phyloP scores from a whole-genome alignment of 2,888 invertebrate genomes.

The Drosophila anomalipes region DNA sequence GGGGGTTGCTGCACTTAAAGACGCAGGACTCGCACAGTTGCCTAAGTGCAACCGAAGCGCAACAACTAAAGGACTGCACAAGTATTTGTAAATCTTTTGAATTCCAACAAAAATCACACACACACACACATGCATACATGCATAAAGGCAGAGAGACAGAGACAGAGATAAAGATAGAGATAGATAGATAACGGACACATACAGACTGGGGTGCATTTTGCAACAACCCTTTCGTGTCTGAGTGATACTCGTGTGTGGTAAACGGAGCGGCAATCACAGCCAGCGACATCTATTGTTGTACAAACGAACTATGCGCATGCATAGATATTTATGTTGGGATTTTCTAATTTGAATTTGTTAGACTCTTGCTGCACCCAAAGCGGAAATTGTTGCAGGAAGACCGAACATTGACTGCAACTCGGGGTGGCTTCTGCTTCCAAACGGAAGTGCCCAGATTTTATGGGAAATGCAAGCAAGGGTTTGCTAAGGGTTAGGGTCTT shows the following conservation, averaged over 20 bases:
- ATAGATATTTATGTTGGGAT: slow-evolving; percentile 76
- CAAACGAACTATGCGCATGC: slow-evolving; percentile 69
- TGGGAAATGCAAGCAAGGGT: slow-evolving; percentile 68
- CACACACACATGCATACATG: slow-evolving; percentile 29
- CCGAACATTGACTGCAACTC: slow-evolving; percentile 57
- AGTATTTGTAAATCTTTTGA: slow-evolving; percentile 80
- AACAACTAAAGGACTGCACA: slow-evolving; percentile 68
- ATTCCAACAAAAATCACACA: slow-evolving; percentile 72
- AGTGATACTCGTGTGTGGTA: slow-evolving; percentile 33
- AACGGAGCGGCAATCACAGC: slow-evolving; percentile 66
- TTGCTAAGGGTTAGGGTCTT: slow-evolving; percentile 39
- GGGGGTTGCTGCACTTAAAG: slow-evolving; percentile 76
- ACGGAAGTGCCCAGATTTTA: slow-evolving; percentile 73
- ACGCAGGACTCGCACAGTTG: slow-evolving; percentile 49
- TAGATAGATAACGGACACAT: slow-evolving; percentile 26
- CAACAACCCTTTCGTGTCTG: slow-evolving; percentile 64
- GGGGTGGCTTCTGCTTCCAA: slow-evolving; percentile 35
- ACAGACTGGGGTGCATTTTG: slow-evolving; percentile 71
- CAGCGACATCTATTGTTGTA: slow-evolving; percentile 77
- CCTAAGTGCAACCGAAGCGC: slow-evolving; percentile 71
- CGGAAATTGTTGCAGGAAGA: slow-evolving; percentile 77
- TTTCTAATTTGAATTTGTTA: slow-evolving; percentile 79
- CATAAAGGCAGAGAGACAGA: slow-evolving; percentile 8
- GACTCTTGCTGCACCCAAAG: slow-evolving; percentile 67
- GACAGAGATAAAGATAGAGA: slow-evolving; percentile 13